A percentile compares a stretch with the other conserved stretches of the same genome.
Conservation (phyloP, 2,888 invertebrate species). For the Mellilla xanthometata region DNA sequence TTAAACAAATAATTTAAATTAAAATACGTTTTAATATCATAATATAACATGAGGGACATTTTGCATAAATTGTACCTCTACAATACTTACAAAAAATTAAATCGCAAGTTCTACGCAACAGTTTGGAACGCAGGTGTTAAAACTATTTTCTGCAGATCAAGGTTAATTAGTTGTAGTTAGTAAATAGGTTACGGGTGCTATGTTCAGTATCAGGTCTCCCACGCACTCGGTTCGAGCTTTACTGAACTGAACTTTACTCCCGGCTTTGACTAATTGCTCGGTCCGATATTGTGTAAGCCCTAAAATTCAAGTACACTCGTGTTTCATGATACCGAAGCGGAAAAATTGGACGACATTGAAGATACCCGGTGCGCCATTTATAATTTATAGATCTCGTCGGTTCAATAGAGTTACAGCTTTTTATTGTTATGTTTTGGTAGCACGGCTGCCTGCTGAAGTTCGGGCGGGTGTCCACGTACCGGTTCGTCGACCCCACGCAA, state of each 20-base stretch:
- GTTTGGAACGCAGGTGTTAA: constrained; percentile 23
- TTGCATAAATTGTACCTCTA: constrained; percentile 1
- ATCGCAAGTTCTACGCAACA: not conserved
- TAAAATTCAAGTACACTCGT: constrained; percentile 6
- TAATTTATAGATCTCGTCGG: constrained; percentile 6
- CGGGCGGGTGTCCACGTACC: constrained; percentile 92
- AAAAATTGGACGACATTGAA: constrained; percentile 12
- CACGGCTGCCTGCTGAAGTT: constrained; percentile 93
- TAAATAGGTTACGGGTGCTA: constrained; percentile 35
- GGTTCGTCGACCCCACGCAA: constrained; percentile 92
- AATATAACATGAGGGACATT: too few relatives aligned
- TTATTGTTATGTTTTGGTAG: constrained; percentile 56
- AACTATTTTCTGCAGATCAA: constrained; percentile 36
- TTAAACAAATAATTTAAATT: too few relatives aligned
- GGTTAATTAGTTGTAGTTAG: constrained; percentile 31
- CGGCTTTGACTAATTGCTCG: constrained; percentile 8
- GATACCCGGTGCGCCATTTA: constrained; percentile 6
- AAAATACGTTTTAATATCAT: too few relatives aligned
- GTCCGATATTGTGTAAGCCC: constrained; percentile 7
- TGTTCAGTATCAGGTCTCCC: constrained; percentile 27
- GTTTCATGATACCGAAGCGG: constrained; percentile 1
- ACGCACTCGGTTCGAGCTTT: constrained; percentile 15
- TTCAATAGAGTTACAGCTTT: constrained; percentile 9
- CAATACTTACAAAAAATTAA: too few relatives aligned
- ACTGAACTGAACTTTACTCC: constrained; percentile 11